Conservation (phyloP, 2,888 invertebrate species). For the Stenodera caucasica region DNA sequence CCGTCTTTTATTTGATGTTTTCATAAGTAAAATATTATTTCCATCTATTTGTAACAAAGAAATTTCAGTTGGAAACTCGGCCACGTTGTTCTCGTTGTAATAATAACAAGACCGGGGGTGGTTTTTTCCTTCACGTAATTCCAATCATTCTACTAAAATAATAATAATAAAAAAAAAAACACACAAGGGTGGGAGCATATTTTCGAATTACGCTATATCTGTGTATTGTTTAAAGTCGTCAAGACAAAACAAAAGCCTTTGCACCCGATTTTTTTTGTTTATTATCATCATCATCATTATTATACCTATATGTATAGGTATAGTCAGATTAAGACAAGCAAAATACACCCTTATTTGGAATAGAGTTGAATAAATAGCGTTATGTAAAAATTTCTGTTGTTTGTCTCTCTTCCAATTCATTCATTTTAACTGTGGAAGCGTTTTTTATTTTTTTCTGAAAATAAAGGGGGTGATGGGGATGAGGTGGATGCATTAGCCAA, state of each 20-base stretch:
- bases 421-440: slow-evolving; percentile 9
- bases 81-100: no score
- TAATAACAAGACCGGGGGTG: no score
- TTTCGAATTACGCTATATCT: slow-evolving; percentile 52
- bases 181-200: slow-evolving; percentile 25
- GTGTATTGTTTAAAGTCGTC: slow-evolving; percentile 52
- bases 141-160: background rate
- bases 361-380: slow-evolving; percentile 47
- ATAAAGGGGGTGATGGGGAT: background rate
- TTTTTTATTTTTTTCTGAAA: no score
- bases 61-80: slow-evolving; percentile 13
- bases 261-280: slow-evolving; percentile 28
- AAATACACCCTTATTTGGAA: slow-evolving; percentile 52
- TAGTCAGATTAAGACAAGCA: slow-evolving; percentile 55
- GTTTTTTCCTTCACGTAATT: background rate
- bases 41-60: background rate
- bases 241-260: slow-evolving; percentile 53
- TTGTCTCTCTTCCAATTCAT: slow-evolving; percentile 25
- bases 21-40: background rate
- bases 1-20: background rate
- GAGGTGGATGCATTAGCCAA: slow-evolving; percentile 50
- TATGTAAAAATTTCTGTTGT: slow-evolving; percentile 53
- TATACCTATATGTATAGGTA: background rate
- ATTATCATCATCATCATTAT: no score
- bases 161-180: background rate